Percentiles rank a stretch among this genome's conserved stretches.
These are phyloP conservation scores for Paramormyrops hopkinsi DNA, from an alignment of 2,797 vertebrate genomes.

Conservation along the genomic window DNA sequence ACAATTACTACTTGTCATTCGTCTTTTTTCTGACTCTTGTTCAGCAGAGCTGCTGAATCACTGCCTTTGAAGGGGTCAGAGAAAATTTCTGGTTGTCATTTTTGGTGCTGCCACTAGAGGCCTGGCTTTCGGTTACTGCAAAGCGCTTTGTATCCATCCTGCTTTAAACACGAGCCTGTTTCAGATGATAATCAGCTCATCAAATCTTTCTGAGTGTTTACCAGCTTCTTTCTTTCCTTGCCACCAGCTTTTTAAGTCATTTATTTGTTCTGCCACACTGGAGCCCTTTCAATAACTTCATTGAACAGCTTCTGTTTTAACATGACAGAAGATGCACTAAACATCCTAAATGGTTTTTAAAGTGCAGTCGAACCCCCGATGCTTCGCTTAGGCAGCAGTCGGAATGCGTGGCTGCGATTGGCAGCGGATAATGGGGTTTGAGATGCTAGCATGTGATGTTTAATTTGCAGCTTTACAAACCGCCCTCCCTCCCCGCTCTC, in stretches of 20 bases:
- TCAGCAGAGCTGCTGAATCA: not conserved
- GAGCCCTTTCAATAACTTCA: slow-evolving; percentile 1
- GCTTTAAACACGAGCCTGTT: not conserved
- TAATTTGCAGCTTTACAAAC: not conserved
- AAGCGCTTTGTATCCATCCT: not conserved
- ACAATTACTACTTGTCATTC: not conserved
- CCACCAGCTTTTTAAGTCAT: not conserved
- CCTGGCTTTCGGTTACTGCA: not conserved
- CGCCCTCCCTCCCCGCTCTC: not conserved
- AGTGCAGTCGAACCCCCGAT: not conserved
- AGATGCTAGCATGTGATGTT: not conserved
- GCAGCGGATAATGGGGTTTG: not conserved
- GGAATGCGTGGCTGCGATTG: not conserved
- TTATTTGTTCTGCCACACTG: not conserved
- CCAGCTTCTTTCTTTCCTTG: not conserved
- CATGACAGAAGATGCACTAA: not conserved
- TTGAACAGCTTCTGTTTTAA: not conserved
- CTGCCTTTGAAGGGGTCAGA: not conserved
- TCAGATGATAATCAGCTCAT: not conserved
- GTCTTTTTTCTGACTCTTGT: not conserved
- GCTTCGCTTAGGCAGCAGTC: slow-evolving; percentile 13
- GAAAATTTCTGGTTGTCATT: not conserved
- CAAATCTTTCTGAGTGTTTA: not conserved
- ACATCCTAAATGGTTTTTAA: not conserved
- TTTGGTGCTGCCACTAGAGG: not conserved